phyloP scores from a whole-genome alignment of 1,140 invertebrate species.

The Luehdorfia chinensis region DNA sequence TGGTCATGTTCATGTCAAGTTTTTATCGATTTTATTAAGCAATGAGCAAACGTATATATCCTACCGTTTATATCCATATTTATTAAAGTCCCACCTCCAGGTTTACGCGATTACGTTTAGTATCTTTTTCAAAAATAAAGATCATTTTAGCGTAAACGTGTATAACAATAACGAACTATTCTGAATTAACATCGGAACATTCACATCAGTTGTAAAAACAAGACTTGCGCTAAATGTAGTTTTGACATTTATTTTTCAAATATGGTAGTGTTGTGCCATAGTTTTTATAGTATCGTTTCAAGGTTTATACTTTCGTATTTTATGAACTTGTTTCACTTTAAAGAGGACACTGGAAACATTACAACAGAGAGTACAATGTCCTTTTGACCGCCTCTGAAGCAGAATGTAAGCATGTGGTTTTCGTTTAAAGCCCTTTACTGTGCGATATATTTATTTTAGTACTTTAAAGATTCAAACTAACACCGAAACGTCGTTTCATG shows the following conservation, averaged over 20 bases:
- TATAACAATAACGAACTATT: background rate
- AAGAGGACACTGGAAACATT: no score
- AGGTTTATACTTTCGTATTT: no score
- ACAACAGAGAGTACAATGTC: no score
- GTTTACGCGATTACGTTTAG: background rate
- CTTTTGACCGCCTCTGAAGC: no score
- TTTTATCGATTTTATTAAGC: slow-evolving; percentile 10
- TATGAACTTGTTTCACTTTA: no score
- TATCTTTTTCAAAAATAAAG: background rate
- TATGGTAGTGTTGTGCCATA: background rate
- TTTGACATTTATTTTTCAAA: slow-evolving; percentile 5
- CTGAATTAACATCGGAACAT: background rate
- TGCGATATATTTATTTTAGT: no score
- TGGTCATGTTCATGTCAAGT: slow-evolving; percentile 1
- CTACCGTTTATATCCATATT: slow-evolving; percentile 2
- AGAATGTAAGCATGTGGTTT: no score
- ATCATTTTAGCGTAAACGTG: background rate
- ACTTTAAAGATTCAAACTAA: no score
- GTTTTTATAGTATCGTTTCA: no score
- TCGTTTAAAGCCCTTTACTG: no score
- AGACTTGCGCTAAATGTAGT: slow-evolving; percentile 5
- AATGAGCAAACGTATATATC: no score
- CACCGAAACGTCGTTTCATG: no score
- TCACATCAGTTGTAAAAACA: slow-evolving; percentile 1
- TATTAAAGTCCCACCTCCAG: background rate